A percentile compares a stretch with the other conserved stretches of the same genome.
Evolutionary conservation across 2,113 vertebrate species (phyloP).

Genomic region (Himantopus leucocephalus): DNA sequence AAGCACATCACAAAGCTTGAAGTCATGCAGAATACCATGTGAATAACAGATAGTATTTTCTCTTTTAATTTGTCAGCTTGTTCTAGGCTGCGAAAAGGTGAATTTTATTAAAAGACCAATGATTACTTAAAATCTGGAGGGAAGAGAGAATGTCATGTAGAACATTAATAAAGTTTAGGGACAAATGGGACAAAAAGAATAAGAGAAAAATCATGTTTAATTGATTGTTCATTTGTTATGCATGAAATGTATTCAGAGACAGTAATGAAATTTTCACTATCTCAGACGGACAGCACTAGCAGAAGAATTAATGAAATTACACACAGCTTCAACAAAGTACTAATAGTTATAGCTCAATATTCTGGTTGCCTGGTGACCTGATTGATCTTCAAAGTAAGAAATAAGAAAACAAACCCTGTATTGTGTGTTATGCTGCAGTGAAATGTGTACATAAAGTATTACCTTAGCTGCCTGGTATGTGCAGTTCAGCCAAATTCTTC

Average conservation of each 20-base stretch:
- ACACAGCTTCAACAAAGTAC: not conserved
- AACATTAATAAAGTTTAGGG: not conserved
- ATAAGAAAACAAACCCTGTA: constrained; percentile 34
- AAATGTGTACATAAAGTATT: constrained; percentile 42
- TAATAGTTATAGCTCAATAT: constrained; percentile 25
- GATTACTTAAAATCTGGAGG: not conserved
- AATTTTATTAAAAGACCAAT: not conserved
- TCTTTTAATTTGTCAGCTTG: not conserved
- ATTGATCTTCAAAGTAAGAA: constrained; percentile 19
- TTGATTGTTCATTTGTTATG: constrained; percentile 10
- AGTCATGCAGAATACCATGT: not conserved
- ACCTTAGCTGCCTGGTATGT: constrained; percentile 55
- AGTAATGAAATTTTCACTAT: constrained; percentile 28
- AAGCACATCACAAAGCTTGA: not conserved
- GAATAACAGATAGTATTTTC: not conserved
- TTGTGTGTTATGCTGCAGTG: not conserved
- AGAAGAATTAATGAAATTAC: constrained; percentile 14
- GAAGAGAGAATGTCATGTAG: not conserved
- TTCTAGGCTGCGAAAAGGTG: not conserved
- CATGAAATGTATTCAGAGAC: not conserved
- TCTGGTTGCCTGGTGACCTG: constrained; percentile 35
- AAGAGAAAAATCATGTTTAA: not conserved
- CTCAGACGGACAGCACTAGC: not conserved
- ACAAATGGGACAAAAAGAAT: not conserved
- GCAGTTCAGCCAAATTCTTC: constrained; percentile 57